phyloP scores from a whole-genome alignment of 1,140 invertebrate genomes.

The Trichomalopsis sarcophagae region DNA sequence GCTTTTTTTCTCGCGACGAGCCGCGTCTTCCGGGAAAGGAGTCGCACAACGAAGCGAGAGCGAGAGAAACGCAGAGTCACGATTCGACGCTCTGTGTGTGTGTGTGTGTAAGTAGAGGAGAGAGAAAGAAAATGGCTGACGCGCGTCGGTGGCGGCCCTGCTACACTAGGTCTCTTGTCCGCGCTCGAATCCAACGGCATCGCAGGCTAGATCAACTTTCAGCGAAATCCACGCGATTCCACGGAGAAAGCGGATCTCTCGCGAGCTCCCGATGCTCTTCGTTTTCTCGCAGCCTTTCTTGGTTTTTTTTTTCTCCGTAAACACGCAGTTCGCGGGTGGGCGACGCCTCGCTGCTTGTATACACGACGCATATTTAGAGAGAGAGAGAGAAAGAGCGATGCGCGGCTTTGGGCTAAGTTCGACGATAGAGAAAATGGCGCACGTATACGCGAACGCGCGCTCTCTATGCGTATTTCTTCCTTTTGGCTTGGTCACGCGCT shows the following conservation, averaged over 20 bases:
- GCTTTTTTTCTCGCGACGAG: background rate
- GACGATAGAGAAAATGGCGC: background rate
- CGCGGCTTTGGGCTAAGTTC: too few relatives aligned
- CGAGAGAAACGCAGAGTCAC: background rate
- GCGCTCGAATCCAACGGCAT: conserved; percentile 2
- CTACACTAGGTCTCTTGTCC: background rate
- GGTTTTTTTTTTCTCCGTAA: too few relatives aligned
- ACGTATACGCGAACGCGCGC: background rate
- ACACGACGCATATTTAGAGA: too few relatives aligned
- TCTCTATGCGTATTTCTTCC: too few relatives aligned
- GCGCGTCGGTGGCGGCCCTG: conserved; percentile 2
- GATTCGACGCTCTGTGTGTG: background rate
- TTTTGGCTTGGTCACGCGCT: conserved; percentile 41
- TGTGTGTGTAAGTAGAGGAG: background rate
- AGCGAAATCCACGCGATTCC: background rate
- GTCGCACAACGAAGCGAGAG: background rate
- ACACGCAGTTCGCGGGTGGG: too few relatives aligned
- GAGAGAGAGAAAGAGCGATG: too few relatives aligned
- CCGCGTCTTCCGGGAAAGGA: background rate
- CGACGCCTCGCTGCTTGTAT: too few relatives aligned
- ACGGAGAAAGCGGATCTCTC: background rate
- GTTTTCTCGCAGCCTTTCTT: background rate
- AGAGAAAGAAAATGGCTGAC: conserved; percentile 31
- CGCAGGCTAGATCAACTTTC: background rate
- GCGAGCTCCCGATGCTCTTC: too few relatives aligned